These are phyloP conservation scores for Cossypha niveicapilla DNA, from an alignment of 2,797 vertebrate genomes.

Conservation along the genomic window DNA sequence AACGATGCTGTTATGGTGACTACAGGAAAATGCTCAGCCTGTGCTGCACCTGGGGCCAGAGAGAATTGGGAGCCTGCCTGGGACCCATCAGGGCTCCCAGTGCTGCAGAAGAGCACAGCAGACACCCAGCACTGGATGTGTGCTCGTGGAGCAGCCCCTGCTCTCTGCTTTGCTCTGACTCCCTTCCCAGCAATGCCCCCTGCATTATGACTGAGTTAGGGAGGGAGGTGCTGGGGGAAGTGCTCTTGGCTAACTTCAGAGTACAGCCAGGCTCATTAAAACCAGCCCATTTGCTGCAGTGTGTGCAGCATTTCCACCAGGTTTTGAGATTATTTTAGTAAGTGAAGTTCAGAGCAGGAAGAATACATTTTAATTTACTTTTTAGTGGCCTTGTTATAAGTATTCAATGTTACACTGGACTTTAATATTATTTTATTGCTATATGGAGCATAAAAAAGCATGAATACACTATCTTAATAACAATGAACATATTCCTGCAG, in stretches of 20 bases:
- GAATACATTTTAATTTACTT: conserved; percentile 3
- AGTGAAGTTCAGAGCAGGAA: neutral
- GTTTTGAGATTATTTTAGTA: neutral
- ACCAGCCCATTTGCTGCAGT: neutral
- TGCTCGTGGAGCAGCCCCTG: neutral
- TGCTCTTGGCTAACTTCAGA: neutral
- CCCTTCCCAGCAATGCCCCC: neutral
- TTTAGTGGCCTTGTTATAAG: neutral
- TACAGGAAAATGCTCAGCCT: too few species aligned
- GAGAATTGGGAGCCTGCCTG: too few species aligned
- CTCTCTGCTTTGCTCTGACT: neutral
- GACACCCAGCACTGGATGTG: too few species aligned
- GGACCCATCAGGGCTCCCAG: too few species aligned
- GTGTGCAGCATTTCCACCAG: neutral
- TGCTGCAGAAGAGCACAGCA: too few species aligned
- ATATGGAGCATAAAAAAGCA: neutral
- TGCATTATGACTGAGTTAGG: neutral
- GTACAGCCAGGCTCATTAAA: conserved; percentile 23
- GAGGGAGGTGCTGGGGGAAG: conserved; percentile 13
- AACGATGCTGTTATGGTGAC: too few species aligned
- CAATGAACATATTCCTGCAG: neutral
- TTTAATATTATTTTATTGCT: neutral
- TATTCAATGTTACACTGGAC: neutral
- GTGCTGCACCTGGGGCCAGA: too few species aligned
- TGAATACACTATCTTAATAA: neutral